A percentile compares a stretch with the other conserved stretches of the same genome.
Conservation (phyloP, 2,888 invertebrate genomes). For the Mechanitis messenoides region DNA sequence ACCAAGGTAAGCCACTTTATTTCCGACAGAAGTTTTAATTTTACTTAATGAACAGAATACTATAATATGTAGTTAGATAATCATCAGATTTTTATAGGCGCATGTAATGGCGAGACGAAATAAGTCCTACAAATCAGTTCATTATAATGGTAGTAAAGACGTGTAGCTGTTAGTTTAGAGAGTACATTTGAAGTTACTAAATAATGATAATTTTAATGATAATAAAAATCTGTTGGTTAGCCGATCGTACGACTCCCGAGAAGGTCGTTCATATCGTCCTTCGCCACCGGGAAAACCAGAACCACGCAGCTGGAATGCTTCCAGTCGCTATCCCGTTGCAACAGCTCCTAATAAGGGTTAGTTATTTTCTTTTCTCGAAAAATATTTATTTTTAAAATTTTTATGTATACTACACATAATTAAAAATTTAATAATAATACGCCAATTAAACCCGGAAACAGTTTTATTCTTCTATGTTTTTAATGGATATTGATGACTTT, state of each 20-base stretch:
- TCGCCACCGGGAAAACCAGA: constrained; percentile 66
- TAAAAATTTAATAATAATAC: no score
- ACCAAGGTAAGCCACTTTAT: constrained; percentile 47
- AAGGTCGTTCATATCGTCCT: constrained; percentile 56
- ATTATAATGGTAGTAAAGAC: no score
- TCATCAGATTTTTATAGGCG: neutral
- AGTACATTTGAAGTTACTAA: no score
- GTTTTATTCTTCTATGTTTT: no score
- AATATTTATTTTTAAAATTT: neutral
- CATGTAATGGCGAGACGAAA: no score
- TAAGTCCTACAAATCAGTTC: no score
- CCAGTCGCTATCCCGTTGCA: constrained; percentile 58
- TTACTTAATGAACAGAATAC: neutral
- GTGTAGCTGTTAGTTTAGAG: no score
- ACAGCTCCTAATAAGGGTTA: constrained; percentile 57
- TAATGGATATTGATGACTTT: no score
- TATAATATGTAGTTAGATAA: neutral
- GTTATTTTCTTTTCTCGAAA: neutral
- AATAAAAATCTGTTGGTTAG: constrained; percentile 31
- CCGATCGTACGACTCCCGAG: constrained; percentile 62
- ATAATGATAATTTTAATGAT: no score
- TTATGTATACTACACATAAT: no score
- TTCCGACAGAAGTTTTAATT: neutral
- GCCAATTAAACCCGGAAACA: no score
- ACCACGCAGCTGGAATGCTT: constrained; percentile 58